Percentiles rank a stretch among this genome's conserved stretches.
These are phyloP conservation scores for Ailuropoda melanoleuca DNA, from an alignment of 2,113 vertebrate species.

Conservation along the genomic window DNA sequence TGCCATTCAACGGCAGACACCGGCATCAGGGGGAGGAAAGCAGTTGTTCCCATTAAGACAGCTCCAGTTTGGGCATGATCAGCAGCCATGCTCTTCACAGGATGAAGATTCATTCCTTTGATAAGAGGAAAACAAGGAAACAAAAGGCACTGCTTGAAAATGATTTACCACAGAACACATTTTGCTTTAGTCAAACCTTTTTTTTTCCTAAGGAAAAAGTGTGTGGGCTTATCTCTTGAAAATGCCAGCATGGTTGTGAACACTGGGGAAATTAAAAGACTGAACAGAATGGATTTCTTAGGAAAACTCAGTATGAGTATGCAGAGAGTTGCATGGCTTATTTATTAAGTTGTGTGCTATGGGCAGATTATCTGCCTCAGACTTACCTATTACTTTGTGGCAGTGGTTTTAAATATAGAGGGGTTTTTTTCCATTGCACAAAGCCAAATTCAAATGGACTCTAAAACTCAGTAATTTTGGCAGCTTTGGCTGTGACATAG, in stretches of 20 bases:
- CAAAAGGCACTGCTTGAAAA: slow-evolving; percentile 40
- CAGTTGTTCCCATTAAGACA: neutral
- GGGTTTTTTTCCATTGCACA: slow-evolving; percentile 58
- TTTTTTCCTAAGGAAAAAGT: slow-evolving; percentile 36
- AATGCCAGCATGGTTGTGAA: slow-evolving; percentile 66
- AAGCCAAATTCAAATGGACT: slow-evolving; percentile 55
- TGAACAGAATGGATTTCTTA: slow-evolving; percentile 62
- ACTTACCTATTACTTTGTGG: slow-evolving; percentile 45
- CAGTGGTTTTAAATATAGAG: slow-evolving; percentile 43
- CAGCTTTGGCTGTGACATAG: slow-evolving; percentile 1
- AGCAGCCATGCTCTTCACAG: neutral
- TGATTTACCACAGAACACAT: slow-evolving; percentile 51
- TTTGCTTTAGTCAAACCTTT: slow-evolving; percentile 60
- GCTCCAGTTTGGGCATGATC: neutral
- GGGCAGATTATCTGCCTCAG: slow-evolving; percentile 61
- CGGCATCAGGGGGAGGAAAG: neutral
- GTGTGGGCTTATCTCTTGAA: slow-evolving; percentile 76
- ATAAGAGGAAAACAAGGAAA: slow-evolving; percentile 39
- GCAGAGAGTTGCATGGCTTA: slow-evolving; percentile 11
- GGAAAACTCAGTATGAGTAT: slow-evolving; percentile 49
- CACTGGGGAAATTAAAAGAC: slow-evolving; percentile 79
- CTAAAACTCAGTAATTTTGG: slow-evolving; percentile 43
- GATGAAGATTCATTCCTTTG: slow-evolving; percentile 46
- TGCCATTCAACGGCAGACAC: neutral
- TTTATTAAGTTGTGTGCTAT: slow-evolving; percentile 68